A percentile compares a stretch with the other conserved stretches of the same genome.
These are phyloP conservation scores for Phrynocephalus guinanensis DNA, from an alignment of 2,797 vertebrate genomes.

Conservation along the genomic window DNA sequence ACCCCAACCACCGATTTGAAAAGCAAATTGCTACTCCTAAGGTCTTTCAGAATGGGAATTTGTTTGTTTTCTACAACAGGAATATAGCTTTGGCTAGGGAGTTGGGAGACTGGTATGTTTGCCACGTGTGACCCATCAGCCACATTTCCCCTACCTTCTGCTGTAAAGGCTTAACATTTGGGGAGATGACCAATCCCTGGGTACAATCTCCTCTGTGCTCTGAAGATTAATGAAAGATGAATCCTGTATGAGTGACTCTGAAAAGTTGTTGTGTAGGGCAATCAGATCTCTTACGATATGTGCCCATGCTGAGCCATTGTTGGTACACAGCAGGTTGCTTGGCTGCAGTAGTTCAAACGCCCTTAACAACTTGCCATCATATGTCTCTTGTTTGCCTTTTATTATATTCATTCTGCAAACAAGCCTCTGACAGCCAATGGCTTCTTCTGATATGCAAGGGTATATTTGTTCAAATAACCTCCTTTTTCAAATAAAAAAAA, in stretches of 20 bases:
- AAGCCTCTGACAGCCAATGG: not conserved
- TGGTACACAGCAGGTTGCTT: not conserved
- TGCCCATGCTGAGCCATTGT: not conserved
- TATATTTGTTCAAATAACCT: not conserved
- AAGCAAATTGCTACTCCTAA: too few relatives aligned
- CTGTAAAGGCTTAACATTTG: not conserved
- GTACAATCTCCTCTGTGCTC: not conserved
- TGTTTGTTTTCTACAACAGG: too few relatives aligned
- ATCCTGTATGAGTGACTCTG: not conserved
- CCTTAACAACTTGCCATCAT: not conserved
- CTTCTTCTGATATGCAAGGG: not conserved
- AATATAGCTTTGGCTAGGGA: too few relatives aligned
- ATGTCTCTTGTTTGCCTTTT: not conserved
- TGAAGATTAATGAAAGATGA: not conserved
- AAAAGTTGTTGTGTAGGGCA: not conserved
- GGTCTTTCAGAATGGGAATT: too few relatives aligned
- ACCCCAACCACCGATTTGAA: too few relatives aligned
- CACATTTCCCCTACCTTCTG: too few relatives aligned
- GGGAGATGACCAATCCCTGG: not conserved
- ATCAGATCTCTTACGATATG: not conserved
- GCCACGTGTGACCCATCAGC: too few relatives aligned
- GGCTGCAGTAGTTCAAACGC: not conserved
- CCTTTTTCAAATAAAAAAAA: not conserved
- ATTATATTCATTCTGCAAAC: not conserved
- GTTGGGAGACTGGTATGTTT: too few relatives aligned